phyloP scores from a whole-genome alignment of 2,797 vertebrate genomes.

The Vipera ursinii region DNA sequence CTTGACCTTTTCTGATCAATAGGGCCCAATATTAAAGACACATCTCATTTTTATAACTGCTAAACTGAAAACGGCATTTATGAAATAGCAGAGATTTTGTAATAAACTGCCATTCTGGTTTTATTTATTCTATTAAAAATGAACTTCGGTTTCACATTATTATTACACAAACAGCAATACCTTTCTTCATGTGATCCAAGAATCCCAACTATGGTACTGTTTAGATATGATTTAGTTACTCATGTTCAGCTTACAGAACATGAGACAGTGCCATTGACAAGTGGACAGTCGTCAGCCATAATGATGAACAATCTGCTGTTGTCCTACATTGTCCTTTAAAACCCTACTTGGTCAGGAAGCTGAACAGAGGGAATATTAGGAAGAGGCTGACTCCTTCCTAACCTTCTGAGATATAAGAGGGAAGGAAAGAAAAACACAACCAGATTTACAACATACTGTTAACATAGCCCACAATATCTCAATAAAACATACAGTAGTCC shows the following conservation, averaged over 20 bases:
- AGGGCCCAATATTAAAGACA: constrained; percentile 45
- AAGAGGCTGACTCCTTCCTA: neutral
- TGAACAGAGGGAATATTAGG: neutral
- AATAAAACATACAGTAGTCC: neutral
- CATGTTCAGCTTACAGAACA: neutral
- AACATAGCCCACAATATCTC: neutral
- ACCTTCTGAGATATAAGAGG: neutral
- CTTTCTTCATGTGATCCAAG: neutral
- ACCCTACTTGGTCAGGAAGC: neutral
- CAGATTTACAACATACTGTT: neutral
- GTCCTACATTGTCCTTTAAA: neutral
- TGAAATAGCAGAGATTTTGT: constrained; percentile 2
- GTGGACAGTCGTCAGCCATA: neutral
- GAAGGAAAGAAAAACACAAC: neutral
- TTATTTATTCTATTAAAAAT: constrained; percentile 17
- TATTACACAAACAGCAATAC: constrained; percentile 33
- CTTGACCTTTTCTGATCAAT: constrained; percentile 34
- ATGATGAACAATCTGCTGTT: neutral
- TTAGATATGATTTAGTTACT: neutral
- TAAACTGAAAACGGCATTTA: constrained; percentile 38
- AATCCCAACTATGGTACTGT: neutral
- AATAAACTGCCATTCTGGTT: constrained; percentile 26
- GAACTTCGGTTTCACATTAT: constrained; percentile 25
- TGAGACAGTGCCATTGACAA: neutral
- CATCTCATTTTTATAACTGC: constrained; percentile 51